phyloP scores from a whole-genome alignment of 2,888 invertebrate genomes.

The Ophion slaviceki region DNA sequence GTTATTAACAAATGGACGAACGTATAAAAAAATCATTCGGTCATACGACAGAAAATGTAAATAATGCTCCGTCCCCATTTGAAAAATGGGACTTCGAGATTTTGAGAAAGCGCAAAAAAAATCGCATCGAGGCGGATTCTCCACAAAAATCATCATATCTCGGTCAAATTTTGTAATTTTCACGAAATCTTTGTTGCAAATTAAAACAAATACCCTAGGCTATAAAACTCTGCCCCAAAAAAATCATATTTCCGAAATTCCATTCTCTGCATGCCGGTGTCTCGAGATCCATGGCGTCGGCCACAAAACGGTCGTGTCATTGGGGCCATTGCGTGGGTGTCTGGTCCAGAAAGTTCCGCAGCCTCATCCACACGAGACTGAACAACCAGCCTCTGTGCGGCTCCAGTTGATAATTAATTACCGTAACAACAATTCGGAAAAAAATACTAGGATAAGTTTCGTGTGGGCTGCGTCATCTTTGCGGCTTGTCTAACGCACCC shows the following conservation, averaged over 20 bases:
- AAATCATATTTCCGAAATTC: not conserved
- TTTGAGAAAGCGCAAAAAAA: too few species aligned
- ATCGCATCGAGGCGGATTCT: too few species aligned
- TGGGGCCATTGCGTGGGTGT: slow-evolving; percentile 57
- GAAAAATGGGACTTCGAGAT: too few species aligned
- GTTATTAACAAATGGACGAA: too few species aligned
- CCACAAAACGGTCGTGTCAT: slow-evolving; percentile 72
- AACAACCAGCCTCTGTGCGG: slow-evolving; percentile 46
- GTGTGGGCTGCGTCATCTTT: slow-evolving; percentile 18
- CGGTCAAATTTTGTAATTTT: too few species aligned
- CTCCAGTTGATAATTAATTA: slow-evolving; percentile 49
- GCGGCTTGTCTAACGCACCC: slow-evolving; percentile 8
- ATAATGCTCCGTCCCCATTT: too few species aligned
- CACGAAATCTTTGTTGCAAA: too few species aligned
- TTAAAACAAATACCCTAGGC: too few species aligned
- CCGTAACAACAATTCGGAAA: slow-evolving; percentile 22
- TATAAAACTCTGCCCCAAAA: too few species aligned
- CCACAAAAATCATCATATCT: too few species aligned
- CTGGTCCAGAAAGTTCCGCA: slow-evolving; percentile 46
- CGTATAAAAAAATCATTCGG: too few species aligned
- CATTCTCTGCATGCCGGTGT: slow-evolving; percentile 35
- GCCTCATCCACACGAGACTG: slow-evolving; percentile 29
- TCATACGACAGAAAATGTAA: too few species aligned
- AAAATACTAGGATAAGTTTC: not conserved
- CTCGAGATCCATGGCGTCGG: slow-evolving; percentile 51